These are phyloP conservation scores for Mercenaria mercenaria DNA, from an alignment of 1,140 invertebrate genomes.

Conservation along the genomic window DNA sequence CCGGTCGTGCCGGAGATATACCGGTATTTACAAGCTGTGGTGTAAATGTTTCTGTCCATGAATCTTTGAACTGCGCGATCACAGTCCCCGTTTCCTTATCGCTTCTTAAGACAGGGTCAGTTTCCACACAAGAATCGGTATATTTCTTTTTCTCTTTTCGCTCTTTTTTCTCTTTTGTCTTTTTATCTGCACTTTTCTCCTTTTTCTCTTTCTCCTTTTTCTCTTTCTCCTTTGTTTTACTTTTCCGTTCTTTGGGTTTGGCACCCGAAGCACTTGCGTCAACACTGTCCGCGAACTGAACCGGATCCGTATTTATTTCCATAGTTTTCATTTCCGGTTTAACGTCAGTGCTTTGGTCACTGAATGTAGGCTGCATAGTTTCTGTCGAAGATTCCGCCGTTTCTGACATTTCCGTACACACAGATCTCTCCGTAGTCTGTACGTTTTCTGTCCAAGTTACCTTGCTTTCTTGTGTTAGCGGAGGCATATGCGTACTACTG, in stretches of 20 bases:
- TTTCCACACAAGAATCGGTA: conserved; percentile 71
- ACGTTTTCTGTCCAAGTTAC: conserved; percentile 76
- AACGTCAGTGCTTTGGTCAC: conserved; percentile 71
- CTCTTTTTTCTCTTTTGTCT: conserved; percentile 65
- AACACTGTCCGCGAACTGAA: conserved; percentile 29
- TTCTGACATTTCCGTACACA: conserved; percentile 69
- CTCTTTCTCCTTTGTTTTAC: conserved; percentile 57
- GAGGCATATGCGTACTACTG: conserved; percentile 73
- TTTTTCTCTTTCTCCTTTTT: conserved; percentile 55
- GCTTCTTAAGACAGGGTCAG: conserved; percentile 54
- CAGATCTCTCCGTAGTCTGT: conserved; percentile 78
- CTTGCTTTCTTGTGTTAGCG: conserved; percentile 67
- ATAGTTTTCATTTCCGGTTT: conserved; percentile 64
- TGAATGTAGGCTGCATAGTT: conserved; percentile 60
- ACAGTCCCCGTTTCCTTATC: conserved; percentile 79
- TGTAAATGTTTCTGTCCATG: conserved; percentile 78
- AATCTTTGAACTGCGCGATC: conserved; percentile 65
- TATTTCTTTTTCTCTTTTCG: conserved; percentile 56
- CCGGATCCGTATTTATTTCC: conserved; percentile 73
- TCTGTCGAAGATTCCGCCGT: conserved; percentile 71
- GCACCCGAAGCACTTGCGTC: conserved; percentile 35
- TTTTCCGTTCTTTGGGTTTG: conserved; percentile 58
- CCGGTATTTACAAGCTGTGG: conserved; percentile 80
- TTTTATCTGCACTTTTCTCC: conserved; percentile 37
- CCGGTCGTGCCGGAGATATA: conserved; percentile 76